Conservation (phyloP, 2,888 invertebrate genomes). For the Himalopsyche japonica region DNA sequence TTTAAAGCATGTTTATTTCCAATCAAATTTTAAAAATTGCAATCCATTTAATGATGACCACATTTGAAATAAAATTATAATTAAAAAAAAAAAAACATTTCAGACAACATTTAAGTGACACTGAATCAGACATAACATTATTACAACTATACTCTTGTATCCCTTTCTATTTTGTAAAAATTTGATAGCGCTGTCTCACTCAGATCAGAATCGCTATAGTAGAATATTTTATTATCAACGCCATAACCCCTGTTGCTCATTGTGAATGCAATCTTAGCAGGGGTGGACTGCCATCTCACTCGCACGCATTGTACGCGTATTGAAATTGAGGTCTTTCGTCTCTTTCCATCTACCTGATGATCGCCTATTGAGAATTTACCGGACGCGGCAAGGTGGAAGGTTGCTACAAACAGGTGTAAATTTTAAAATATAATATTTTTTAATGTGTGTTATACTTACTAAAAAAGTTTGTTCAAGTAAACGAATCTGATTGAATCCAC, state of each 20-base stretch:
- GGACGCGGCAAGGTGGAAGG: background rate
- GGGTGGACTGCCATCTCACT: background rate
- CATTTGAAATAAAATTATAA: too few species aligned
- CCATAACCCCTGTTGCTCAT: background rate
- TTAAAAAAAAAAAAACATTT: too few species aligned
- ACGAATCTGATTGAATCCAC: too few species aligned
- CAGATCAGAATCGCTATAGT: background rate
- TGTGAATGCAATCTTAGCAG: background rate
- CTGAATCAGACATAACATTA: background rate
- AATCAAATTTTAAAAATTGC: too few species aligned
- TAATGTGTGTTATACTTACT: too few species aligned
- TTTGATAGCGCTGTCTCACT: background rate
- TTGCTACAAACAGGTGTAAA: background rate
- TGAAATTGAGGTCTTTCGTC: background rate
- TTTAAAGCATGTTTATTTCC: too few species aligned
- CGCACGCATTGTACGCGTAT: background rate
- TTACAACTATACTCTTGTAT: background rate
- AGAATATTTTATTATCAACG: background rate
- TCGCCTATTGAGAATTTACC: background rate
- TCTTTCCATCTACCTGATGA: background rate
- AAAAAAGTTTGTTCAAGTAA: too few species aligned
- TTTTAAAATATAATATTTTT: background rate
- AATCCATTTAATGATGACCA: too few species aligned
- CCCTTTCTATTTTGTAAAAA: background rate
- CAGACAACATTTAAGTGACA: background rate